These are phyloP conservation scores for Drosophila cyrtoloma DNA, from an alignment of 2,888 invertebrate genomes.

Conservation along the genomic window DNA sequence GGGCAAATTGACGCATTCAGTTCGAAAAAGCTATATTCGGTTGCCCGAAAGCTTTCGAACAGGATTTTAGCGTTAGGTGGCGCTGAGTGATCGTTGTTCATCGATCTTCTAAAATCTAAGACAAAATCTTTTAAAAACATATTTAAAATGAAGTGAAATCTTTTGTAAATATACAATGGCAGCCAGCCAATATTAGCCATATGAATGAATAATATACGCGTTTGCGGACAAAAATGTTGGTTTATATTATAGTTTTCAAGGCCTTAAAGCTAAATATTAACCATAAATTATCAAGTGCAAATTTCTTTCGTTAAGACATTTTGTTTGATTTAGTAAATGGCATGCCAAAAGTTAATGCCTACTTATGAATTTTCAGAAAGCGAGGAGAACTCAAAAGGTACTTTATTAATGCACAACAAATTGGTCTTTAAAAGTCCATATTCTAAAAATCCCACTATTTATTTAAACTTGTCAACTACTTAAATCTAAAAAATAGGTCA, in stretches of 20 bases:
- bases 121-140: not conserved
- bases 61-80: constrained; percentile 53
- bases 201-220: constrained; percentile 23
- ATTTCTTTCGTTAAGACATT: constrained; percentile 3
- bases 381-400: not conserved
- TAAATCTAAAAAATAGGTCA: constrained; percentile 47
- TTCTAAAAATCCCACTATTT: constrained; percentile 10
- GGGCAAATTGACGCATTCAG: not conserved
- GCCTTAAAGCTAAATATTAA: constrained; percentile 10
- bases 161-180: not conserved
- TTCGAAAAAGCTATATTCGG: constrained; percentile 64
- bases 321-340: constrained; percentile 4
- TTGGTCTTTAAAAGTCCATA: constrained; percentile 1
- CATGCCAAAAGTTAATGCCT: not conserved
- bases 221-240: constrained; percentile 15
- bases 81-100: constrained; percentile 42
- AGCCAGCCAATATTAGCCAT: constrained; percentile 17
- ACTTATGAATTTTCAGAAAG: not conserved
- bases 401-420: not conserved
- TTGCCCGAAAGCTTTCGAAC: constrained; percentile 55
- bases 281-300: constrained; percentile 23
- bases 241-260: constrained; percentile 44
- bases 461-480: constrained; percentile 17
- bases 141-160: not conserved
- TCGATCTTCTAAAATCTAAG: constrained; percentile 5